phyloP scores from a whole-genome alignment of 2,888 invertebrate genomes.

The Aphrophora alni region DNA sequence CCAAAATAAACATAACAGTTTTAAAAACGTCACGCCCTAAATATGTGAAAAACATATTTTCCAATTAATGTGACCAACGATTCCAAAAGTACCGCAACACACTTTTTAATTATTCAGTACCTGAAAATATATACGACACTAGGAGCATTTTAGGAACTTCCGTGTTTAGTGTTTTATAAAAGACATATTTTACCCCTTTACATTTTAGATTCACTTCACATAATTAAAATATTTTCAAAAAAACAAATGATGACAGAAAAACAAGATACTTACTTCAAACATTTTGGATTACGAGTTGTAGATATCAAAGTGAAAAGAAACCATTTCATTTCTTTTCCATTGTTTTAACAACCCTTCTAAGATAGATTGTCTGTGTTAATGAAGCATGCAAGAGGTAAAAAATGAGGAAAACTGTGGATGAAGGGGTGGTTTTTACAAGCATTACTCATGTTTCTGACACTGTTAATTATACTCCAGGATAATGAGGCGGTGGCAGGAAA shows the following conservation, averaged over 20 bases:
- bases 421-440: neutral
- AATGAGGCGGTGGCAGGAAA: neutral
- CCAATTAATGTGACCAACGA: no score
- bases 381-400: neutral
- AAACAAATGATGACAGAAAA: neutral
- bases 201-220: no score
- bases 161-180: no score
- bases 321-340: neutral
- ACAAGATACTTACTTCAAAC: neutral
- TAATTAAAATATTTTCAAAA: no score
- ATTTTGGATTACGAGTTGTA: neutral
- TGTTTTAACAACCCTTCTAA: neutral
- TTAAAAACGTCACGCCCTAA: no score
- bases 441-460: neutral
- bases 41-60: no score
- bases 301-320: neutral
- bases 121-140: no score
- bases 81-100: no score
- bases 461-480: neutral
- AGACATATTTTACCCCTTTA: no score
- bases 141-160: no score
- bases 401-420: neutral
- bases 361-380: neutral
- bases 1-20: no score
- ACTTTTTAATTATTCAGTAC: no score